Evolutionary conservation across 1,140 invertebrate genomes (phyloP).

Genomic region (Bradynema listronoti): DNA sequence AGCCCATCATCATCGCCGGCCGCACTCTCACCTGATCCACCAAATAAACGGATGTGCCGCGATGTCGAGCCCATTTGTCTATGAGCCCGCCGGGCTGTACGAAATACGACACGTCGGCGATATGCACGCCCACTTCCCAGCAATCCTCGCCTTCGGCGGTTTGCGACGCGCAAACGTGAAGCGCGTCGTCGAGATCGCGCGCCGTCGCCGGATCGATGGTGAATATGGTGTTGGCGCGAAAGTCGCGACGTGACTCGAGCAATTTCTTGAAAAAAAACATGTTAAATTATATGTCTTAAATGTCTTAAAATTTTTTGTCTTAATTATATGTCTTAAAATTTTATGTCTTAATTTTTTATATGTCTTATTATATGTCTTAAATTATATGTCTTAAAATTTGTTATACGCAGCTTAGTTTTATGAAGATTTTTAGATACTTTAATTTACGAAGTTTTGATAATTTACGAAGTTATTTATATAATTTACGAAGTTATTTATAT

Average conservation of each 20-base stretch:
- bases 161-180: slow-evolving; percentile 69
- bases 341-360: too few species aligned
- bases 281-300: neutral
- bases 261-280: slow-evolving; percentile 52
- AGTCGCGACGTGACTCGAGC: slow-evolving; percentile 63
- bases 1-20: neutral
- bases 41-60: slow-evolving; percentile 53
- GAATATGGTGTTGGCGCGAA: slow-evolving; percentile 74
- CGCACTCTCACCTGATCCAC: slow-evolving; percentile 58
- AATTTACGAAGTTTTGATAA: too few species aligned
- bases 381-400: too few species aligned
- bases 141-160: slow-evolving; percentile 72
- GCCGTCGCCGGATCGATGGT: slow-evolving; percentile 88
- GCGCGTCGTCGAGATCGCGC: slow-evolving; percentile 81
- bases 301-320: too few species aligned
- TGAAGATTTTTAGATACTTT: too few species aligned
- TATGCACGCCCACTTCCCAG: slow-evolving; percentile 82
- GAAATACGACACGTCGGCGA: slow-evolving; percentile 84
- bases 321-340: too few species aligned
- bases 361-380: too few species aligned
- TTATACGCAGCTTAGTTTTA: too few species aligned
- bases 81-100: slow-evolving; percentile 77
- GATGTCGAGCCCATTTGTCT: slow-evolving; percentile 62
- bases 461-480: too few species aligned
- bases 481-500: too few species aligned